Percentiles rank a stretch among this genome's conserved stretches.
These are phyloP conservation scores for Isurus oxyrinchus DNA, from an alignment of 2,113 vertebrate genomes.

Conservation along the genomic window DNA sequence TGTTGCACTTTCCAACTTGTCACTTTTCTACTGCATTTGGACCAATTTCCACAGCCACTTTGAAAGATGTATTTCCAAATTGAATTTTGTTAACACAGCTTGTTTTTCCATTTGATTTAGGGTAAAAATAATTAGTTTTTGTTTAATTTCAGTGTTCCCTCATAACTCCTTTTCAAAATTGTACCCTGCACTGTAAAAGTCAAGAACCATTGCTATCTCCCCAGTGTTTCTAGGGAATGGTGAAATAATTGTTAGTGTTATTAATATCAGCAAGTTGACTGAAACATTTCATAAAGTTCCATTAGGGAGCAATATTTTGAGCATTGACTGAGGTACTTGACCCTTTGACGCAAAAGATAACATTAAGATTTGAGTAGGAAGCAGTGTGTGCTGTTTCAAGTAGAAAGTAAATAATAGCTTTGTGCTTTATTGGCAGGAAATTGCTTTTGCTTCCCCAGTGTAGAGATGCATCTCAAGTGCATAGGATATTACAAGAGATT, in stretches of 20 bases:
- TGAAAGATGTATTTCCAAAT: neutral
- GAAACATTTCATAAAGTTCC: neutral
- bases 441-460: constrained; percentile 13
- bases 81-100: neutral
- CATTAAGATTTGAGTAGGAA: neutral
- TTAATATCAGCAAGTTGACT: neutral
- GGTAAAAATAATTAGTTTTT: neutral
- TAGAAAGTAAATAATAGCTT: neutral
- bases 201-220: neutral
- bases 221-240: neutral
- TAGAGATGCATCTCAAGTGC: neutral
- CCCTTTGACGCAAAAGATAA: neutral
- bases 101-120: neutral
- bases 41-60: neutral
- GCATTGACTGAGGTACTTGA: neutral
- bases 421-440: neutral
- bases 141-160: neutral
- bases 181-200: neutral
- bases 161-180: neutral
- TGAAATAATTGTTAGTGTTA: neutral
- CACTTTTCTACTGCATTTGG: neutral
- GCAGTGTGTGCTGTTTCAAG: neutral
- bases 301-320: constrained; percentile 3
- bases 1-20: neutral
- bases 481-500: neutral